These are phyloP conservation scores for Anhinga rufa DNA, from an alignment of 2,113 vertebrate species.

Conservation along the genomic window DNA sequence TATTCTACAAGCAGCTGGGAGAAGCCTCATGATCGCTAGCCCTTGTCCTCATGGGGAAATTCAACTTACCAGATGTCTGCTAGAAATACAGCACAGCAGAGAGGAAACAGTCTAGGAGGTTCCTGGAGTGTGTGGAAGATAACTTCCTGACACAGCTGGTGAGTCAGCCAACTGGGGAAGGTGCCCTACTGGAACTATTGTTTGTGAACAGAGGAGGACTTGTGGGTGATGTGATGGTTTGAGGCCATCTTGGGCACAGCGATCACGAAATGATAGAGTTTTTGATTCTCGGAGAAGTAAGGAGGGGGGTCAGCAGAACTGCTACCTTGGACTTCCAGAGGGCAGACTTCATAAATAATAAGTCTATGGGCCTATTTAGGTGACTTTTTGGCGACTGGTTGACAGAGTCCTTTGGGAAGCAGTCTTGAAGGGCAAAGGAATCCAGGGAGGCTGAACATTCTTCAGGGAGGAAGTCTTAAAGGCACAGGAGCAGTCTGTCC, in stretches of 20 bases:
- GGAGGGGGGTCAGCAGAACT: not conserved
- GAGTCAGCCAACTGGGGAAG: too few species aligned
- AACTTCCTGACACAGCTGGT: too few species aligned
- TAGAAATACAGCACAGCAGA: too few species aligned
- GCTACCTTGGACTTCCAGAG: not conserved
- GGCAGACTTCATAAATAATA: too few species aligned
- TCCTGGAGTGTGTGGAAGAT: too few species aligned
- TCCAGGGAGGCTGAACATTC: not conserved
- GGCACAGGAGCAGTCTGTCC: too few species aligned
- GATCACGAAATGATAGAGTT: not conserved
- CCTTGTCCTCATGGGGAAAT: not conserved
- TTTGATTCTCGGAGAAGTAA: not conserved
- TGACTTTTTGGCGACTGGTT: not conserved
- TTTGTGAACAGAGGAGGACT: not conserved
- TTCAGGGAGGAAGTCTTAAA: too few species aligned
- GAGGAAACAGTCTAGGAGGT: too few species aligned
- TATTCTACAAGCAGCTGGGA: not conserved
- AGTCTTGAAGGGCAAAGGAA: not conserved
- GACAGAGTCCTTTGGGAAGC: not conserved
- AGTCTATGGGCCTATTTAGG: not conserved
- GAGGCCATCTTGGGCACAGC: not conserved
- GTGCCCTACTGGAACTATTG: too few species aligned
- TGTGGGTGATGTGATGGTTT: not conserved
- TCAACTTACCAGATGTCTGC: not conserved
- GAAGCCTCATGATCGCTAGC: not conserved